Evolutionary conservation across 2,113 vertebrate genomes (phyloP).

Genomic region (Ailurus styani): DNA sequence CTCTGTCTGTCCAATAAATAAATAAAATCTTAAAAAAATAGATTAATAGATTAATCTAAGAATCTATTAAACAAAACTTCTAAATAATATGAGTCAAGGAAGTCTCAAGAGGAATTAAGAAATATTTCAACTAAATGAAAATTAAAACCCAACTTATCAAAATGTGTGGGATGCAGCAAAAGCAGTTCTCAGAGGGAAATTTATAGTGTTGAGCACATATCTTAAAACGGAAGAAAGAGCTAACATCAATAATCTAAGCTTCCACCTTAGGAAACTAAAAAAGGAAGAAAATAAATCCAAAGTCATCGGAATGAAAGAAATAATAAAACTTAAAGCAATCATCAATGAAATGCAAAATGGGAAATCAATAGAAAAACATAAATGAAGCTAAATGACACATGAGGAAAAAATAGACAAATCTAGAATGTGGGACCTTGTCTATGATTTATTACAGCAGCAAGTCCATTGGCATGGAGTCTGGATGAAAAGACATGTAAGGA

Average conservation of each 20-base stretch:
- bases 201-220: neutral
- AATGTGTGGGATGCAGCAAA: neutral
- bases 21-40: neutral
- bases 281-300: neutral
- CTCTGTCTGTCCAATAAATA: too few relatives aligned
- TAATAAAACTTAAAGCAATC: neutral
- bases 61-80: neutral
- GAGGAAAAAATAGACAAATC: neutral
- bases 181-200: neutral
- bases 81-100: neutral
- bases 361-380: neutral
- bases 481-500: neutral
- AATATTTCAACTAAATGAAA: neutral
- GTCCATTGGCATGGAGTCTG: neutral
- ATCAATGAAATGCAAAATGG: neutral
- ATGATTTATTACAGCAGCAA: neutral
- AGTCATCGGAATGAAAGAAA: neutral
- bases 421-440: neutral
- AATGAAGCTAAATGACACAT: neutral
- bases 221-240: neutral
- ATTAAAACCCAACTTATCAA: neutral
- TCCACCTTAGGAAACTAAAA: neutral
- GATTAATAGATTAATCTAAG: neutral
- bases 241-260: neutral
- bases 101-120: neutral